Conservation (phyloP, 2,113 vertebrate species). For the Halichoeres trimaculatus region DNA sequence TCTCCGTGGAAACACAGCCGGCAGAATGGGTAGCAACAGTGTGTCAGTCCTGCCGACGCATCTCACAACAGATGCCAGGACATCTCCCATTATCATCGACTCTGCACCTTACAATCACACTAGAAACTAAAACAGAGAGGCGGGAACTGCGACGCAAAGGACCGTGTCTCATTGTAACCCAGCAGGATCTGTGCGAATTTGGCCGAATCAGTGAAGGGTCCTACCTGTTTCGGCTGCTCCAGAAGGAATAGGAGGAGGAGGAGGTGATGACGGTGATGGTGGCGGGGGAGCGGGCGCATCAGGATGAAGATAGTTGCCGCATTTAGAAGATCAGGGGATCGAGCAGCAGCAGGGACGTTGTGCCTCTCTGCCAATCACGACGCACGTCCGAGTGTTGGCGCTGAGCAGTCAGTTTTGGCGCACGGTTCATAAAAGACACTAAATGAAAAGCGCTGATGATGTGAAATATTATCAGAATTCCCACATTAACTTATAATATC, state of each 20-base stretch:
- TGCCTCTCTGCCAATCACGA: conserved; percentile 42
- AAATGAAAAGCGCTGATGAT: neutral
- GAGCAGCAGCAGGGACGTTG: conserved; percentile 7
- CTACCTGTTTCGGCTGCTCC: conserved; percentile 65
- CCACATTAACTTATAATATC: neutral
- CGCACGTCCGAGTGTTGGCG: conserved; percentile 25
- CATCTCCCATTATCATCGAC: conserved; percentile 34
- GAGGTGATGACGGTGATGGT: neutral
- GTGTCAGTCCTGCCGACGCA: conserved; percentile 47
- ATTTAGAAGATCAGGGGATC: conserved; percentile 24
- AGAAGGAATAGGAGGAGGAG: conserved; percentile 22
- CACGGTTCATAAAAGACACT: neutral
- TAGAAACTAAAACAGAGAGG: neutral
- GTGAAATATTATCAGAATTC: neutral
- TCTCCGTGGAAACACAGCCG: conserved; percentile 51
- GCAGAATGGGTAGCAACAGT: conserved; percentile 56
- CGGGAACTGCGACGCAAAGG: neutral
- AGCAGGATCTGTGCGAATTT: neutral
- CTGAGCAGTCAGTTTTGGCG: conserved; percentile 10
- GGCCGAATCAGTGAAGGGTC: conserved; percentile 29
- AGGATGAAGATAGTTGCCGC: conserved; percentile 52
- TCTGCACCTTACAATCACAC: conserved; percentile 16
- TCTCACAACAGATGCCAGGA: conserved; percentile 50
- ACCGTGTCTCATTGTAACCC: neutral
- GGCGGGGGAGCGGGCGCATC: conserved; percentile 50